Base-by-base conservation (phyloP, 2,888 invertebrate genomes). In the Steinernema carpocapsae region DNA sequence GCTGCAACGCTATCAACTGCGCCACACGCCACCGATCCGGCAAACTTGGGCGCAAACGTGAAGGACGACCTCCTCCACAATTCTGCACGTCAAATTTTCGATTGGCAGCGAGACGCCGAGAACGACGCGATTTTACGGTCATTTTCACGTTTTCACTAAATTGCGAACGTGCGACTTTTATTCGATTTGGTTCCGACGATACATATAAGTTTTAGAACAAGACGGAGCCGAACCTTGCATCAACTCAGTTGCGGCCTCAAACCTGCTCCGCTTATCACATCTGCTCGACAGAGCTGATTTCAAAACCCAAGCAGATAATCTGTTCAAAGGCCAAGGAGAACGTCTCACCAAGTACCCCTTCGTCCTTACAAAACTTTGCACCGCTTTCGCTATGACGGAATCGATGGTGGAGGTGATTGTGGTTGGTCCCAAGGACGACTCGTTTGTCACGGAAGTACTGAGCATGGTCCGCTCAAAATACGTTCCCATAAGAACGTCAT, bases 151-250 rank as follows among this genome's bases (percentile, higher is more conserved):
- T n/a, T n/a, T n/a, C n/a, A n/a, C n/a, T n/a, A n/a, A n/a, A n/a
- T n/a, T n/a, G n/a, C n/a, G n/a, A n/a, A n/a, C n/a, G n/a, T n/a
- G n/a, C n/a, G n/a, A n/a, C n/a, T n/a, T n/a, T n/a, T n/a, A n/a
- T n/a, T n/a, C n/a, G n/a, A n/a, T n/a, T n/a, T n/a, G n/a, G n/a
- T n/a, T n/a, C n/a, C n/a, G n/a, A n/a, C n/a, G n/a, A n/a, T n/a
- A n/a, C n/a, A n/a, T n/a, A n/a, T n/a, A n/a, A n/a, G 37, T 87
- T 89, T 51, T 88, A 95, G 95, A 94, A 88, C 93, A 94, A 88
- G 96, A 97, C 88, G 94, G 94, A 17, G 95, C 95, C 0, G 95
- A 97, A 87, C 96, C 96, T 0, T 93, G 93, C 48, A 93, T 94
- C 43, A 96, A 96, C 88, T 95, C 95, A 59, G 92, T 95, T 0